These are phyloP conservation scores for Mystacides longicornis DNA, from an alignment of 2,888 invertebrate species.

Conservation along the genomic window DNA sequence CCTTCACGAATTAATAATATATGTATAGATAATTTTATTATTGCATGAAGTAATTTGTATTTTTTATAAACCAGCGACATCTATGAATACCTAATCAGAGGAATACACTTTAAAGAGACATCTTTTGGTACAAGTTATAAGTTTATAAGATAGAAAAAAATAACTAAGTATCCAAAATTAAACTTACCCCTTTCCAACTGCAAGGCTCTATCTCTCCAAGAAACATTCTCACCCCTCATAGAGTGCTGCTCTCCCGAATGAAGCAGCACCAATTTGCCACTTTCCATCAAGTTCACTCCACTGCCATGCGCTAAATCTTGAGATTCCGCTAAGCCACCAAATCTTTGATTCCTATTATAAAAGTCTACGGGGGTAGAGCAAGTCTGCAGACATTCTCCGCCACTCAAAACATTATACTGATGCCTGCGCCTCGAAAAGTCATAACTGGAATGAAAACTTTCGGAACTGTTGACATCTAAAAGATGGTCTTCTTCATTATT, in stretches of 20 bases:
- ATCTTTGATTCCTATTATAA: constrained; percentile 3
- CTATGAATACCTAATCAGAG: too few species aligned
- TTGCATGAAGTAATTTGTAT: too few species aligned
- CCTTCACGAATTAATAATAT: too few species aligned
- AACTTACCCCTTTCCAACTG: constrained; percentile 59
- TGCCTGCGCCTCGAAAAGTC: constrained; percentile 1
- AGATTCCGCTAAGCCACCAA: background rate
- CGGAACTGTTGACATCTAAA: background rate
- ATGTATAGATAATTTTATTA: too few species aligned
- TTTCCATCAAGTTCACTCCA: background rate
- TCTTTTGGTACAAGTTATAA: too few species aligned
- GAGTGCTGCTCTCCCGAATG: constrained; percentile 8
- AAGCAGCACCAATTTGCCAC: background rate
- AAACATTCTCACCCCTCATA: constrained; percentile 27
- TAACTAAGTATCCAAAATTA: too few species aligned
- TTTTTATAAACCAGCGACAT: too few species aligned
- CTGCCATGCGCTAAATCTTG: background rate
- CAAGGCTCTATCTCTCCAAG: constrained; percentile 53
- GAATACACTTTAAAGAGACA: too few species aligned
- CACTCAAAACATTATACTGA: background rate
- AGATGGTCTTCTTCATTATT: background rate
- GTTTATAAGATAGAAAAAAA: too few species aligned
- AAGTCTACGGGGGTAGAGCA: constrained; percentile 13
- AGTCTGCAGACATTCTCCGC: background rate
- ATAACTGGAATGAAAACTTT: background rate